phyloP scores from a whole-genome alignment of 2,113 vertebrate species.

The Chascanopsetta lugubris region DNA sequence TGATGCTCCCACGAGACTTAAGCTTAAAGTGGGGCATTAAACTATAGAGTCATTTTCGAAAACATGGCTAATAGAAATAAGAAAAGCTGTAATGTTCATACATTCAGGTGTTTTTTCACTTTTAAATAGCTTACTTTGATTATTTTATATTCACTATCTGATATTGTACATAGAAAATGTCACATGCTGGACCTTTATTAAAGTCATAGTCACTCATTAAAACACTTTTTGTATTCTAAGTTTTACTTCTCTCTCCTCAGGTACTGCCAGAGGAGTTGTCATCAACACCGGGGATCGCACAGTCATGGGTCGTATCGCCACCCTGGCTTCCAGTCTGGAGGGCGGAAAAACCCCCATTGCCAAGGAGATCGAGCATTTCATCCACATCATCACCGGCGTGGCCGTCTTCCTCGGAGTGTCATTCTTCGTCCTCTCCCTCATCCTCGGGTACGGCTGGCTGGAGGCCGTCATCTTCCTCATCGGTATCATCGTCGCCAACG shows the following conservation, averaged over 20 bases:
- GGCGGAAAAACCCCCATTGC: conserved; percentile 89
- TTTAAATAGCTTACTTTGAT: background rate
- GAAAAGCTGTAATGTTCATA: no score
- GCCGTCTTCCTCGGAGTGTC: conserved; percentile 92
- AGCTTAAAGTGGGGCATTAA: no score
- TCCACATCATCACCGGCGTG: conserved; percentile 94
- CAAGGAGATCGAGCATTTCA: conserved; percentile 94
- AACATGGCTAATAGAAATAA: no score
- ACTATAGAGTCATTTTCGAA: no score
- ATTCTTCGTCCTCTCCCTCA: conserved; percentile 93
- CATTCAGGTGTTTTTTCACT: no score
- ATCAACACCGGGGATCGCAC: conserved; percentile 91
- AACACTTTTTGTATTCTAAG: background rate
- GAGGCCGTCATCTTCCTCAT: conserved; percentile 96
- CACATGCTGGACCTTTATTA: no score
- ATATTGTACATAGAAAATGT: no score
- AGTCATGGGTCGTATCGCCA: conserved; percentile 93
- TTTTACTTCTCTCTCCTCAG: conserved; percentile 61
- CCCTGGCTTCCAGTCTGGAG: conserved; percentile 89
- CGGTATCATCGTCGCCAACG: conserved; percentile 94
- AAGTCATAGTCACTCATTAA: no score
- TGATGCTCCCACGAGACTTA: no score
- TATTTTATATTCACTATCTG: no score
- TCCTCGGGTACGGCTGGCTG: conserved; percentile 93
- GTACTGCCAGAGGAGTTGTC: conserved; percentile 88